Evolutionary conservation across 2,113 vertebrate genomes (phyloP).

Genomic region (Anolis carolinensis): DNA sequence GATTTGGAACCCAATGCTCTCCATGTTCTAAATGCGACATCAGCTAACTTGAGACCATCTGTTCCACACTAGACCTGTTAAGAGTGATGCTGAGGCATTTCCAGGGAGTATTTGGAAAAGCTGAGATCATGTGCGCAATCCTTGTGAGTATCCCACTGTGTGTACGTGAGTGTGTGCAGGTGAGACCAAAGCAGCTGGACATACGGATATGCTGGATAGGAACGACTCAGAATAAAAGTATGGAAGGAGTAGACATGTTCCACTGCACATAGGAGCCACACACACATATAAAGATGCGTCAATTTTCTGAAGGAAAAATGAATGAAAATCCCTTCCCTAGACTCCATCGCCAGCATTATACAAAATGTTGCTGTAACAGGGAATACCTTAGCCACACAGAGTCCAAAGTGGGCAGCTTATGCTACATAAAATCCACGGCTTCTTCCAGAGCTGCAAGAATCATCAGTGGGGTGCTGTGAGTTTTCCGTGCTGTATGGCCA

Average conservation of each 20-base stretch:
- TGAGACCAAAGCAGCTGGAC: background rate
- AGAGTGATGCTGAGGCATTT: background rate
- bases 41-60: background rate
- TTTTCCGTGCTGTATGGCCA: no score
- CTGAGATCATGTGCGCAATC: no score
- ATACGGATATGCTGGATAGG: no score
- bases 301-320: background rate
- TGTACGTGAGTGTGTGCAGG: background rate
- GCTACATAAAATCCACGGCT: no score
- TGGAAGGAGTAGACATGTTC: background rate
- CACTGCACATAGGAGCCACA: background rate
- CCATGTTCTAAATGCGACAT: background rate
- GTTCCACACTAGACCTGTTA: background rate
- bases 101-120: no score
- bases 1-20: background rate
- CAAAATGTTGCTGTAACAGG: background rate
- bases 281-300: no score
- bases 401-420: background rate
- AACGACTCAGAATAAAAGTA: background rate
- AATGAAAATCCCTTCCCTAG: no score
- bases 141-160: background rate
- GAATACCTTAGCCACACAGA: background rate
- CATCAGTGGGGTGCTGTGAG: no score
- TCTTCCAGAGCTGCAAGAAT: no score
- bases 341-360: background rate